phyloP scores from a whole-genome alignment of 2,888 invertebrate genomes.

The Xanthia icteritia region DNA sequence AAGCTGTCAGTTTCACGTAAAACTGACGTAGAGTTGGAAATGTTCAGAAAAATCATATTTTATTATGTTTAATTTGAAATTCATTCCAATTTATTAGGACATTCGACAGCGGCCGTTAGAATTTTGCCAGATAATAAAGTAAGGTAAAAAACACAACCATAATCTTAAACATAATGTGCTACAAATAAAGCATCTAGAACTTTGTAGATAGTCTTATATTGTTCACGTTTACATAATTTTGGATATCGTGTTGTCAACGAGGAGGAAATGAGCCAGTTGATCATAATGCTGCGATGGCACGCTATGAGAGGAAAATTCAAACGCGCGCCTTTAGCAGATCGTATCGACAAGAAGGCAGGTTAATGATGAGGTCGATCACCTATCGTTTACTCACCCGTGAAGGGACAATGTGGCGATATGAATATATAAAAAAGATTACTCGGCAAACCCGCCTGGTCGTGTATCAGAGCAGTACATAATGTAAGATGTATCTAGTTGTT shows the following conservation, averaged over 20 bases:
- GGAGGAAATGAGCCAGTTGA: slow-evolving; percentile 66
- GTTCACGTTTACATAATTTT: slow-evolving; percentile 58
- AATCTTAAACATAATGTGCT: slow-evolving; percentile 30
- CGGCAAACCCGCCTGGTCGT: slow-evolving; percentile 41
- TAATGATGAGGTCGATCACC: slow-evolving; percentile 67
- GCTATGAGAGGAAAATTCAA: slow-evolving; percentile 58
- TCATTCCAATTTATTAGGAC: slow-evolving; percentile 3
- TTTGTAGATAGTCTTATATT: slow-evolving; percentile 31
- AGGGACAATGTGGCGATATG: slow-evolving; percentile 59
- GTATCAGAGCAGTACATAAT: slow-evolving; percentile 42
- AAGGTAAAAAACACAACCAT: slow-evolving; percentile 29
- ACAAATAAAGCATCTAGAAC: slow-evolving; percentile 36
- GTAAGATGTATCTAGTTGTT: slow-evolving; percentile 49
- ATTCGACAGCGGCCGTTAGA: neutral
- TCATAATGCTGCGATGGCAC: slow-evolving; percentile 60
- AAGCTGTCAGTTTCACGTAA: slow-evolving; percentile 75
- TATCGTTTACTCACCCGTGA: slow-evolving; percentile 61
- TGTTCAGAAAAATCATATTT: slow-evolving; percentile 45
- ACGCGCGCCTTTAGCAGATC: slow-evolving; percentile 57
- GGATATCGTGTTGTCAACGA: slow-evolving; percentile 61
- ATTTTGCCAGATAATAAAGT: slow-evolving; percentile 20
- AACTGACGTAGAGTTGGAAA: slow-evolving; percentile 59
- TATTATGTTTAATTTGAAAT: slow-evolving; percentile 32
- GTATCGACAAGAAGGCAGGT: slow-evolving; percentile 62
- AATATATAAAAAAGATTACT: slow-evolving; percentile 59